These are phyloP conservation scores for Sitodiplosis mosellana DNA, from an alignment of 1,140 invertebrate genomes.

Conservation along the genomic window DNA sequence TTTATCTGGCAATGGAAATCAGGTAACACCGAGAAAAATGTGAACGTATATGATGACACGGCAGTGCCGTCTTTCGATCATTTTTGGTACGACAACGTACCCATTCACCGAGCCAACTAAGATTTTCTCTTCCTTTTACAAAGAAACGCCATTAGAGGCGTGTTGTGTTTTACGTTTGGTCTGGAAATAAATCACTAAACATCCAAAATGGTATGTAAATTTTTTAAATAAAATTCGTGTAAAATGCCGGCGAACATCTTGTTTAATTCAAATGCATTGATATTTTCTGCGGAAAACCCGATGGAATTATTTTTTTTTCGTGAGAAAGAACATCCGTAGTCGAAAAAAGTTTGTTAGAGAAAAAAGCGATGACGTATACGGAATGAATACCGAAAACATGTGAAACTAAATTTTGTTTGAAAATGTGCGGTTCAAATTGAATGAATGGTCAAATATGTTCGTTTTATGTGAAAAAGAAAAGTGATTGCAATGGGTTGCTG, in stretches of 20 bases:
- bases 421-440: too few species aligned
- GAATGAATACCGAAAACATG: not conserved
- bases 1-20: too few species aligned
- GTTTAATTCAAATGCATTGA: slow-evolving; percentile 15
- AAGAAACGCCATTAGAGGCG: slow-evolving; percentile 69
- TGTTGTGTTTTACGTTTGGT: slow-evolving; percentile 48
- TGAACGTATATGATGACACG: too few species aligned
- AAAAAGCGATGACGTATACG: not conserved
- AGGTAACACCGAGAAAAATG: too few species aligned
- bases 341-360: slow-evolving; percentile 15
- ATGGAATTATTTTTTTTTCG: slow-evolving; percentile 7
- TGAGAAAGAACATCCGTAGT: slow-evolving; percentile 14
- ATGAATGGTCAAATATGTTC: too few species aligned
- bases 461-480: too few species aligned
- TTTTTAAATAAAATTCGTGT: slow-evolving; percentile 18
- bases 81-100: too few species aligned
- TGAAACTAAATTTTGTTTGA: too few species aligned
- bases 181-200: slow-evolving; percentile 50
- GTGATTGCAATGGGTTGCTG: too few species aligned
- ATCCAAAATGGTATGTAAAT: slow-evolving; percentile 68
- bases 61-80: too few species aligned
- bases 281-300: slow-evolving; percentile 19
- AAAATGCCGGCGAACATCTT: slow-evolving; percentile 14
- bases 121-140: slow-evolving; percentile 33
- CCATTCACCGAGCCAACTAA: not conserved